phyloP scores from a whole-genome alignment of 1,140 invertebrate genomes.

The Tetragonula clypearis region DNA sequence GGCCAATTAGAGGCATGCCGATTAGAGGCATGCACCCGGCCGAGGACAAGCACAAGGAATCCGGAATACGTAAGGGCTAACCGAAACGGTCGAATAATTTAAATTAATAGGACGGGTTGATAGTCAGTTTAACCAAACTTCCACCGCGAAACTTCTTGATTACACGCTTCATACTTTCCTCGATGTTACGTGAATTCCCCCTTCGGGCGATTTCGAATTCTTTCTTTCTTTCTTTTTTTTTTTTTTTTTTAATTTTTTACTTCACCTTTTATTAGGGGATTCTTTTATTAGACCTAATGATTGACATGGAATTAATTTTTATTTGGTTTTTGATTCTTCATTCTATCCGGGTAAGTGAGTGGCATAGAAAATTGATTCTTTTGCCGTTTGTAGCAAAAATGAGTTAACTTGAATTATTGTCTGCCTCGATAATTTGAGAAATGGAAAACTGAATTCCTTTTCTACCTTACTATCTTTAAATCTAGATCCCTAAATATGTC shows the following conservation, averaged over 20 bases:
- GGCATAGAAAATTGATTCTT: background rate
- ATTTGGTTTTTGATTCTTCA: background rate
- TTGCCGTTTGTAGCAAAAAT: background rate
- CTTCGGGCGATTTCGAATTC: background rate
- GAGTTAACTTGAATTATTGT: no score
- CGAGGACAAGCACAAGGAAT: constrained; percentile 35
- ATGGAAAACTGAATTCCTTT: background rate
- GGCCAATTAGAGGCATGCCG: constrained; percentile 70
- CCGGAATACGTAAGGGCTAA: constrained; percentile 22
- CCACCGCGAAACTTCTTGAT: constrained; percentile 39
- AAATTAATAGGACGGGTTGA: constrained; percentile 71
- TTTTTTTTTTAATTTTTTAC: no score
- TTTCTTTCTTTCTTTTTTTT: no score
- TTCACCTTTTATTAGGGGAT: background rate
- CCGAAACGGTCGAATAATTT: constrained; percentile 70
- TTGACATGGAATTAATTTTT: background rate
- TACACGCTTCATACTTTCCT: constrained; percentile 25
- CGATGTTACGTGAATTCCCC: background rate
- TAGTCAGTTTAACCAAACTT: constrained; percentile 53
- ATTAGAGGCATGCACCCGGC: constrained; percentile 67
- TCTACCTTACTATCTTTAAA: no score
- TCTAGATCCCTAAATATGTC: no score
- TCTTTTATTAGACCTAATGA: background rate
- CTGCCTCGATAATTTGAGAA: background rate
- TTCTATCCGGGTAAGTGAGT: background rate